Evolutionary conservation across 1,140 invertebrate genomes (phyloP).

Genomic region (Homalodisca vitripennis): DNA sequence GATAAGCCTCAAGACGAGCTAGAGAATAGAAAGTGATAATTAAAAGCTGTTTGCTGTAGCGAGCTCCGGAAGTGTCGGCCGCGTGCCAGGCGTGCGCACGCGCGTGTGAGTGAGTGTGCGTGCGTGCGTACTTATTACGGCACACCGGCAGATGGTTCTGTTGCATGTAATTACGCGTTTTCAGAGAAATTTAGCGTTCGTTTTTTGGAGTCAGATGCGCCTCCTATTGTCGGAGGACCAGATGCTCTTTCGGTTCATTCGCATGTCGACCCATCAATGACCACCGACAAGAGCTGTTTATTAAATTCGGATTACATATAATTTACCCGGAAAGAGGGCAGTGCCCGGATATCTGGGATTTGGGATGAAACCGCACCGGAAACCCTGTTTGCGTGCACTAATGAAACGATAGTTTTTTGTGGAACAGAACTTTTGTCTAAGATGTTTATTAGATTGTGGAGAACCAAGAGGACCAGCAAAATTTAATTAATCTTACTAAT

Average conservation of each 20-base stretch:
- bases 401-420: too few species aligned
- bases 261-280: not conserved
- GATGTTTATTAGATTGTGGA: too few species aligned
- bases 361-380: not conserved
- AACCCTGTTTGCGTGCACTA: not conserved
- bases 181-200: constrained; percentile 10
- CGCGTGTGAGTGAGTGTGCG: not conserved
- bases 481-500: too few species aligned
- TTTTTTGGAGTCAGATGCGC: constrained; percentile 13
- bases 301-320: constrained; percentile 1
- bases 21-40: not conserved
- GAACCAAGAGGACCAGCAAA: too few species aligned
- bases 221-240: not conserved
- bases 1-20: not conserved
- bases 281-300: not conserved
- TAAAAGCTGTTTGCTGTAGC: not conserved
- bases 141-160: not conserved
- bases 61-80: not conserved
- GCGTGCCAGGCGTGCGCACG: not conserved
- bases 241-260: not conserved
- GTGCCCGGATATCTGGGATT: not conserved
- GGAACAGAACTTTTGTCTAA: too few species aligned
- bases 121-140: not conserved
- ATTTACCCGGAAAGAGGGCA: not conserved
- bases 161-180: constrained; percentile 20